phyloP scores from a whole-genome alignment of 23 tunicate species.

The Botrylloides violaceus region DNA sequence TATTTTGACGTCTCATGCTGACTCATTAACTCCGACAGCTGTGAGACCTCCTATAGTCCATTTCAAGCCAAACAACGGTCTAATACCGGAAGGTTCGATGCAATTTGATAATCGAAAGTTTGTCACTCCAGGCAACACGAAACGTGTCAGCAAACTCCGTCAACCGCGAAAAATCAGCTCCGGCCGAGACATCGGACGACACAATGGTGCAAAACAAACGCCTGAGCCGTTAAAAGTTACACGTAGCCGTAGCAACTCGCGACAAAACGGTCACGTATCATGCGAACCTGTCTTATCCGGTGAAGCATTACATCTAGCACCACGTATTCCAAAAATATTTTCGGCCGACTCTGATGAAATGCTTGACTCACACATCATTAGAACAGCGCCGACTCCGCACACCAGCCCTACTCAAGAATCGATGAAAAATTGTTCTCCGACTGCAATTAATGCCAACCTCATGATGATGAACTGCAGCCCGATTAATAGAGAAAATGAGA shows the following conservation, averaged over 20 bases:
- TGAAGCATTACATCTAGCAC: slow-evolving; percentile 17
- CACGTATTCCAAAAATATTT: slow-evolving; percentile 15
- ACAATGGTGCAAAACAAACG: background rate
- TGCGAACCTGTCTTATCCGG: slow-evolving; percentile 16
- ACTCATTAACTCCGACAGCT: background rate
- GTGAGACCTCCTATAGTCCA: slow-evolving; percentile 3
- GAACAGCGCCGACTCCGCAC: slow-evolving; percentile 3
- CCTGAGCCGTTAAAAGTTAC: background rate
- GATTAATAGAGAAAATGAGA: background rate
- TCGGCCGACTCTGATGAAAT: background rate
- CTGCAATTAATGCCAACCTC: slow-evolving; percentile 16
- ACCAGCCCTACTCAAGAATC: background rate
- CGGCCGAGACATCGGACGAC: background rate
- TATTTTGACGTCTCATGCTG: background rate
- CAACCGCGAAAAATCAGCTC: slow-evolving; percentile 17
- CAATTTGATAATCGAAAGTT: background rate
- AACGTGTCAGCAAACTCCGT: slow-evolving; percentile 12
- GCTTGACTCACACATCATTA: background rate
- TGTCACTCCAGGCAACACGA: background rate
- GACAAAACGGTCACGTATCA: background rate
- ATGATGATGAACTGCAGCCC: slow-evolving; percentile 32
- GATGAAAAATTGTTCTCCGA: slow-evolving; percentile 7
- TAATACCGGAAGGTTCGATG: background rate
- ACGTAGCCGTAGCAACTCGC: background rate
- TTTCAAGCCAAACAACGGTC: slow-evolving; percentile 10